A percentile compares a stretch with the other conserved stretches of the same genome.
Conservation (phyloP, 2,888 invertebrate genomes). For the Noctua comes region DNA sequence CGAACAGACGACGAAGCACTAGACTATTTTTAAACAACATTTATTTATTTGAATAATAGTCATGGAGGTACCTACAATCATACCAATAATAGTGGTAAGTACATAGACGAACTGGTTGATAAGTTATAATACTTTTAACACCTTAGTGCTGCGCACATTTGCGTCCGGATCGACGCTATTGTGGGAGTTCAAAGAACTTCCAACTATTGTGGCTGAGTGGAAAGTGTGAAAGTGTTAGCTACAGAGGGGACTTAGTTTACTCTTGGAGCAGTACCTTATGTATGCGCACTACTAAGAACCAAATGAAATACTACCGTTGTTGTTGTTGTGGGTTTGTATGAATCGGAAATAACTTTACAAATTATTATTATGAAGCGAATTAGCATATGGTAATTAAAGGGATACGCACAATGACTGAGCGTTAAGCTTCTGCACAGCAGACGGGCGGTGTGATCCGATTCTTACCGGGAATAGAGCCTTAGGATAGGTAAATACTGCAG, state of each 20-base stretch:
- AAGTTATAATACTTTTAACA: neutral
- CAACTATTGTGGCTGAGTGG: slow-evolving; percentile 34
- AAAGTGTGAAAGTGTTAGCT: slow-evolving; percentile 54
- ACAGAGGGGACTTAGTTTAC: slow-evolving; percentile 24
- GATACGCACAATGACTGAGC: neutral
- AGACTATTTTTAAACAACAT: neutral
- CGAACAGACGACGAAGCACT: neutral
- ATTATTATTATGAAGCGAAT: neutral
- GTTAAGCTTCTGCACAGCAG: neutral
- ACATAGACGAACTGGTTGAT: neutral
- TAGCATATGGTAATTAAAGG: neutral
- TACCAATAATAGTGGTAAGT: neutral
- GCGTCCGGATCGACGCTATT: slow-evolving; percentile 8
- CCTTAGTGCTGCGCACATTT: neutral
- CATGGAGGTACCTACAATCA: neutral
- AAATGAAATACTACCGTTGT: slow-evolving; percentile 8
- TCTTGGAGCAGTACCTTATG: neutral
- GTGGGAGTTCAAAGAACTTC: slow-evolving; percentile 46
- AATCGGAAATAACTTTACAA: neutral
- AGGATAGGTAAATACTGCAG: neutral
- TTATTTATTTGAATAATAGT: neutral
- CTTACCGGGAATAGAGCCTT: neutral
- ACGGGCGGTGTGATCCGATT: neutral
- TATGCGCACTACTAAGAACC: neutral
- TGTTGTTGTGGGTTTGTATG: neutral